Base-by-base conservation (phyloP, 2,797 vertebrate species). In the Echeneis naucrates region DNA sequence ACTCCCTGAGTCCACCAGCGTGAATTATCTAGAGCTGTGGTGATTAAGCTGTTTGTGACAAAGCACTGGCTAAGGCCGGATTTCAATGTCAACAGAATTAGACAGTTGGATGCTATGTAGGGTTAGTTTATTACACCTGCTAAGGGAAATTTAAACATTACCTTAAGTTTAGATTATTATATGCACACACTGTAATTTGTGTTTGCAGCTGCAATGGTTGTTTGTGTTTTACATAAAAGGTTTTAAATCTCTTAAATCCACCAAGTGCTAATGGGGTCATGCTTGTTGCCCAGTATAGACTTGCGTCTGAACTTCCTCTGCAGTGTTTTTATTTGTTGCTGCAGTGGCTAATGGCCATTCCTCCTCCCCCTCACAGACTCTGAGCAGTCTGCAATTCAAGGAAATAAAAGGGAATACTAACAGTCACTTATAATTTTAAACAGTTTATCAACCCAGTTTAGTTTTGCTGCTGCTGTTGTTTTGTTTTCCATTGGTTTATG, bases 201-300 rank as follows among this genome's bases (percentile, higher is more conserved):
- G 32, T 66, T 23, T 72, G 53, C 58, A 52, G 50, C 42, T 69
- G 57, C 24, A 62, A 24, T 19, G 13, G 5, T 8, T 37, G 32
- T 54, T 51, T 64, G 23, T 64, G 26, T 78, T 78, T 74, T 44
- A 52, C 65, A 77, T 68, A 57, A 72, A 76, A 59, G 12, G 44
- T 65, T 73, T 62, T 32, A 30, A 73, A 56, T 59, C 33, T 73
- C 9, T 52, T 0, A 53, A 40, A 38, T 33, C 57, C 55, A 48
- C 40, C 21, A 35, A 55, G 4, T 27, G 50, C 60, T 61, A 61
- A 62, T 68, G 63, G 68, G n/a, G 16, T 37, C 3, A 0, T 64
- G 42, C 42, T 44, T 71, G 48, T 40, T 63, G n/a, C 27, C 27
- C 13, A 9, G 32, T 65, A n/a, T 17, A 16, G 8, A 26, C 21